phyloP scores from a whole-genome alignment of 2,797 vertebrate species.

The Buphagus erythrorhynchus region DNA sequence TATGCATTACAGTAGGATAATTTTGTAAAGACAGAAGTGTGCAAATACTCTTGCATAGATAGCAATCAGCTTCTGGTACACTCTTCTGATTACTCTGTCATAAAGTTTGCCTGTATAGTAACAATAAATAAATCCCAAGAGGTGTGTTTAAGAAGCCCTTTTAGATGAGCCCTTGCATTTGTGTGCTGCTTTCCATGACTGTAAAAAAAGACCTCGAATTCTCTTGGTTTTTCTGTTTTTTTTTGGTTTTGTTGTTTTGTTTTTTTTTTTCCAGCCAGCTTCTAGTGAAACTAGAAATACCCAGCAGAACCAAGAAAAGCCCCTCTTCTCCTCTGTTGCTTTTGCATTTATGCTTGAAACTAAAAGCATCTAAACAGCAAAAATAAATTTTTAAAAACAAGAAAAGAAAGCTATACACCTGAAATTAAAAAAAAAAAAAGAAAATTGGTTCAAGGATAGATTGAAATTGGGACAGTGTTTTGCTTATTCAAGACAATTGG shows the following conservation, averaged over 20 bases:
- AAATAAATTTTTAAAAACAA: background rate
- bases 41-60: background rate
- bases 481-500: background rate
- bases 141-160: background rate
- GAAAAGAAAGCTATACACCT: background rate
- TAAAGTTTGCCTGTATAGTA: background rate
- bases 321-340: background rate
- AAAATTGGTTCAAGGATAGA: background rate
- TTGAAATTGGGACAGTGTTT: background rate
- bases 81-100: background rate
- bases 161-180: background rate
- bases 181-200: background rate
- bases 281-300: background rate
- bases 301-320: background rate
- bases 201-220: background rate
- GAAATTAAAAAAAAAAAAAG: background rate
- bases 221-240: background rate
- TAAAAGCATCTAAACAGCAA: background rate
- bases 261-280: background rate
- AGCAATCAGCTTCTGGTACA: background rate
- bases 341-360: background rate
- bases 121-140: background rate
- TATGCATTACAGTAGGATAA: background rate
- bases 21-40: background rate
- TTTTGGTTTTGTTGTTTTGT: background rate